Conservation (phyloP, 2,888 invertebrate species). For the Luperina nickerlii region DNA sequence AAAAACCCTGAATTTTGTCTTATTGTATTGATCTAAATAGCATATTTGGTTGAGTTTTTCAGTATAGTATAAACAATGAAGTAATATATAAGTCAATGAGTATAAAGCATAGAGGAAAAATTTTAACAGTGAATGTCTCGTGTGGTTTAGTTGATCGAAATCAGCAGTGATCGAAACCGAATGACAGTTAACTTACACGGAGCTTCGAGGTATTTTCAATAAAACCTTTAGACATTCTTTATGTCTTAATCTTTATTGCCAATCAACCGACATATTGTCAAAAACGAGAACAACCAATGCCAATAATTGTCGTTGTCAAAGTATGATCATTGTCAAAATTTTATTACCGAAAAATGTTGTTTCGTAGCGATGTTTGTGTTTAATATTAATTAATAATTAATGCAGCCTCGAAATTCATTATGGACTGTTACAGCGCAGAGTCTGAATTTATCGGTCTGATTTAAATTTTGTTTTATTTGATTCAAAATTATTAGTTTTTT, state of each 20-base stretch:
- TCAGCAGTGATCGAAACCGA: background rate
- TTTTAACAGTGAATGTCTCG: too few relatives aligned
- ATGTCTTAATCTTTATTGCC: constrained; percentile 21
- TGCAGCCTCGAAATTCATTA: constrained; percentile 72
- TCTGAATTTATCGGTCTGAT: constrained; percentile 77
- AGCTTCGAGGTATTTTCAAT: background rate
- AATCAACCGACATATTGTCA: constrained; percentile 1
- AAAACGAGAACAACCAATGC: constrained; percentile 45
- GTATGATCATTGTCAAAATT: constrained; percentile 63
- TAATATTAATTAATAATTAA: constrained; percentile 44
- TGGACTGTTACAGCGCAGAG: constrained; percentile 76
- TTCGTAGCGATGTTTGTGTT: constrained; percentile 60
- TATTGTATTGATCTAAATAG: background rate
- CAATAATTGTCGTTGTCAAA: constrained; percentile 46
- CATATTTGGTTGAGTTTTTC: constrained; percentile 14
- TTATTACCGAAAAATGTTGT: constrained; percentile 59
- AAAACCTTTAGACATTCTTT: background rate
- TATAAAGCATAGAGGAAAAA: too few relatives aligned
- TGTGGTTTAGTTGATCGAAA: too few relatives aligned
- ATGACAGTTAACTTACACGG: background rate
- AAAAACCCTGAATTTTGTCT: background rate
- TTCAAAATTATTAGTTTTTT: constrained; percentile 43
- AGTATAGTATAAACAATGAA: too few relatives aligned
- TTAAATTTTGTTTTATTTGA: constrained; percentile 54
- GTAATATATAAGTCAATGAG: too few relatives aligned